Evolutionary conservation across 1,140 invertebrate genomes (phyloP), one percentile per base, ranked within the genome.

Genomic region (Mizuhopecten yessoensis): DNA sequence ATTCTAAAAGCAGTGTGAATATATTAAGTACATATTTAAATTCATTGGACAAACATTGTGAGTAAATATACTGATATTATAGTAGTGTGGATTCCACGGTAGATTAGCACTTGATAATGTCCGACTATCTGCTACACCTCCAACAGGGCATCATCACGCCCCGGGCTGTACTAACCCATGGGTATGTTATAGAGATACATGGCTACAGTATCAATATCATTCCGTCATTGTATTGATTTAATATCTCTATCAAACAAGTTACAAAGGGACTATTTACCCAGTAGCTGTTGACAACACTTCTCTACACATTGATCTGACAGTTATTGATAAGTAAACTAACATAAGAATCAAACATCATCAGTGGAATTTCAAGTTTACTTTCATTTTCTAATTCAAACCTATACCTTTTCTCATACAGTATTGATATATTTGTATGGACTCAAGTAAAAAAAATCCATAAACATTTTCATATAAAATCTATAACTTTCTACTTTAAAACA

Each of bases 61-160:
- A 29, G 57, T 75, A 75, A 75, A 75, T 75, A 75, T 75, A 29
- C 57, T 75, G n/a, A n/a, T 17, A 75, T 75, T 75, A 75, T 75
- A 17, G 9, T 29, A 17, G 57, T 75, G n/a, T 75, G 57, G 57
- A n/a, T 75, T 75, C 23, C 23, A 75, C 29, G 29, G 57, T 75
- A 75, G 29, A 75, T 75, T 75, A 75, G 57, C 57, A 75, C 57
- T 75, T 75, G 17, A 75, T 75, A 23, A 3, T 75, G 23, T 75
- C 9, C n/a, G 57, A 3, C 23, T 29, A n/a, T 75, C 57, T n/a
- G 29, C 57, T 75, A 45, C 42, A 45, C 17, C 17, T 45, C n/a
- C n/a, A 29, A 75, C n/a, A 29, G 23, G 57, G 57, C 57, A 75
- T 29, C 57, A 75, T 75, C 57, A 75, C 57, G 29, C 57, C 57